These are phyloP conservation scores for Frankliniella fusca DNA, from an alignment of 2,888 invertebrate genomes.

Conservation along the genomic window DNA sequence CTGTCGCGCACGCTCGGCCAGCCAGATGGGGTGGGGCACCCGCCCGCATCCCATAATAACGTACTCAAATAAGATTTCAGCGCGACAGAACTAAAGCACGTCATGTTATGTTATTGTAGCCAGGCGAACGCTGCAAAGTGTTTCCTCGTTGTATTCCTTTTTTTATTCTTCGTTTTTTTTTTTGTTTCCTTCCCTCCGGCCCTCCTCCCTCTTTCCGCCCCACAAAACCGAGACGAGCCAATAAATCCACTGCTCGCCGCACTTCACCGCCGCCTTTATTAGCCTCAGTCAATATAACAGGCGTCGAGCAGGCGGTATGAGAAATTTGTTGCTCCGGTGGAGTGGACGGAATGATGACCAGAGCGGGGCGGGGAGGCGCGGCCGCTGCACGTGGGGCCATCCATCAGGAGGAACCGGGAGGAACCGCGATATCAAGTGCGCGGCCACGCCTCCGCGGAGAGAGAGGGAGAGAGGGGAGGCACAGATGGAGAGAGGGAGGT, in stretches of 20 bases:
- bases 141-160: background rate
- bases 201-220: background rate
- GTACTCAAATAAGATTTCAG: no score
- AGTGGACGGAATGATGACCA: slow-evolving; percentile 7
- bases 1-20: no score
- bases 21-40: no score
- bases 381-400: slow-evolving; percentile 29
- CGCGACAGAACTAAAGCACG: no score
- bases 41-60: background rate
- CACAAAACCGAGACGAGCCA: background rate
- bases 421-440: slow-evolving; percentile 23
- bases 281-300: slow-evolving; percentile 14
- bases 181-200: background rate
- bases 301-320: background rate
- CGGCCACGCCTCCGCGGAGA: no score
- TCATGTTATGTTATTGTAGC: background rate
- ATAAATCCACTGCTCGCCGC: background rate
- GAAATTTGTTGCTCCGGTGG: background rate
- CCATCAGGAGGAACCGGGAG: slow-evolving; percentile 28
- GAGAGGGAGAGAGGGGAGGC: no score
- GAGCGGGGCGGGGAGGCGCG: slow-evolving; percentile 27
- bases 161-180: background rate
- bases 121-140: background rate
- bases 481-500: no score
- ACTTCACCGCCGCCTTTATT: background rate